Conservation (phyloP, 2,888 invertebrate species). For the Arrhopalites spinosus region DNA sequence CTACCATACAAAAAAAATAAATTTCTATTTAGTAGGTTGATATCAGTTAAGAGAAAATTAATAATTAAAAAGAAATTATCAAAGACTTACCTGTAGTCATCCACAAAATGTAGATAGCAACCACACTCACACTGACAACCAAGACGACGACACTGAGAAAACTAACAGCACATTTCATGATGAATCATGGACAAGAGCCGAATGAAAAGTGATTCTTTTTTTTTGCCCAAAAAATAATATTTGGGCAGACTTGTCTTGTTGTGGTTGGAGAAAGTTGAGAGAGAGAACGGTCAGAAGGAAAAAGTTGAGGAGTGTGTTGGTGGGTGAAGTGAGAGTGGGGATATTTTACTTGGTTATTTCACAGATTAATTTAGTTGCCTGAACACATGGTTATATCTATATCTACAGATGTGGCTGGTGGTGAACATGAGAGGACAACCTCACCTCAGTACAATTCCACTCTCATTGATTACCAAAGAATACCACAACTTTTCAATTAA, state of each 20-base stretch:
- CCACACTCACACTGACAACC: conserved; percentile 35
- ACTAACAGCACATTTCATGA: conserved; percentile 50
- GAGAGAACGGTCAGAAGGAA: background rate
- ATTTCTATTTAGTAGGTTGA: background rate
- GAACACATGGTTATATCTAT: background rate
- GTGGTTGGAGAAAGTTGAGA: background rate
- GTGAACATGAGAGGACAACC: too few relatives aligned
- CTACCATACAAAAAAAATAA: background rate
- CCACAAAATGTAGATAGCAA: conserved; percentile 43
- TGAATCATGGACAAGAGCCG: conserved; percentile 3
- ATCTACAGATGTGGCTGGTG: too few relatives aligned
- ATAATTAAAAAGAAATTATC: background rate
- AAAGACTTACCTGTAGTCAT: conserved; percentile 35
- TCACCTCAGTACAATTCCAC: too few relatives aligned
- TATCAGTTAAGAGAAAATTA: background rate
- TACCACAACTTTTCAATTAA: too few relatives aligned
- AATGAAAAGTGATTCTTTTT: background rate
- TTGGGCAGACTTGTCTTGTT: background rate
- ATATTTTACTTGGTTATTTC: background rate
- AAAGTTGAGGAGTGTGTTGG: background rate
- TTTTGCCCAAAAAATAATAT: background rate
- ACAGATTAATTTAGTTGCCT: background rate
- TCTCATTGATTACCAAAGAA: too few relatives aligned
- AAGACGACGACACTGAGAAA: conserved; percentile 47
- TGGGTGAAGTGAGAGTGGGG: too few relatives aligned